Percentiles rank a stretch among this genome's conserved stretches.
phyloP scores from a whole-genome alignment of 1,140 invertebrate species.

The Scylla paramamosain region DNA sequence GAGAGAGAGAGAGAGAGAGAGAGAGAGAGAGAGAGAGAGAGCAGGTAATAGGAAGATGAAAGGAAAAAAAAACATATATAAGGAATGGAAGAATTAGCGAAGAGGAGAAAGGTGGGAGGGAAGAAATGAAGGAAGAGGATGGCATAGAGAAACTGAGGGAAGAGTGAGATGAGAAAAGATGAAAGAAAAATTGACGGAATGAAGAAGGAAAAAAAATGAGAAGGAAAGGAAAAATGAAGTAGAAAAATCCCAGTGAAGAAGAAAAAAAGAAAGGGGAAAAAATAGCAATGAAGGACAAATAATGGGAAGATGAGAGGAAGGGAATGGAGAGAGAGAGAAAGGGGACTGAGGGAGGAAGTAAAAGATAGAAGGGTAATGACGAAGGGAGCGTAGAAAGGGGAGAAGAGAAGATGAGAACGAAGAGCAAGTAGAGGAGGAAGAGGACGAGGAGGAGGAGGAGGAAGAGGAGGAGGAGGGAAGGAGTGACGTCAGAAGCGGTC shows the following conservation, averaged over 20 bases:
- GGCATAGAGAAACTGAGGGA: not conserved
- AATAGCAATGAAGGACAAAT: not conserved
- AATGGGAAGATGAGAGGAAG: not conserved
- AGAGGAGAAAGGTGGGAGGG: not conserved
- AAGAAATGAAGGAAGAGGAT: not conserved
- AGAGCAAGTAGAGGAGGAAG: not conserved
- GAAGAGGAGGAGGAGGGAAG: not conserved
- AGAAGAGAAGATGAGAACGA: not conserved
- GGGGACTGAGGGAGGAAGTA: not conserved
- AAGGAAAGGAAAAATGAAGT: too few relatives aligned
- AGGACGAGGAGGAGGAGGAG: not conserved
- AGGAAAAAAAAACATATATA: not conserved
- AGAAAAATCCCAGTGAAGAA: too few relatives aligned
- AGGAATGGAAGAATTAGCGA: not conserved
- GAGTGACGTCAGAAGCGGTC: conserved; percentile 3
- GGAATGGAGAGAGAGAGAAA: not conserved
- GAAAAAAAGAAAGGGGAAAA: too few relatives aligned
- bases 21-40: not conserved
- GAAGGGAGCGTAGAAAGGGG: not conserved
- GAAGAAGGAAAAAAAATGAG: too few relatives aligned
- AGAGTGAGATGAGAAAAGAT: too few relatives aligned
- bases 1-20: conserved; percentile 22
- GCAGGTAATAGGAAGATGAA: not conserved
- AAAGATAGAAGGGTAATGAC: too few relatives aligned
- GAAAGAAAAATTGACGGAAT: too few relatives aligned